Base-by-base conservation (phyloP, 1,140 invertebrate genomes). In the Drosophila prosaltans region DNA sequence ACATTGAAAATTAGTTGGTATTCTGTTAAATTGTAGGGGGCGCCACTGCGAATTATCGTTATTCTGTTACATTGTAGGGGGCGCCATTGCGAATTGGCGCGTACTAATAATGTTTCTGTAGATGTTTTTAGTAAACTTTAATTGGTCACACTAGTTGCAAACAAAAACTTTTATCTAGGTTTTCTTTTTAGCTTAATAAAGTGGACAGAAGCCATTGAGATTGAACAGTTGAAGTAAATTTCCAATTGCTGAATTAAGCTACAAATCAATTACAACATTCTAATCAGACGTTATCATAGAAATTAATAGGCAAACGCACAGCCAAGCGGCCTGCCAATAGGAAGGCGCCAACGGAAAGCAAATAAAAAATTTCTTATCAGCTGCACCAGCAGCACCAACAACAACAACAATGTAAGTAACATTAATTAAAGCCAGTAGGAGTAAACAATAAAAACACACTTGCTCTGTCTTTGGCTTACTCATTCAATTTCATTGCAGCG, bases 321-420 rank as follows among this genome's bases (percentile, higher is more conserved):
- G 21, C 24, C 8, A 39, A 10, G 7, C 11, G 10, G 9, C 39
- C 26, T 36, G 61, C 41, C 45, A 51, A 64, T 45, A 71, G 21
- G 57, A 68, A 58, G 64, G 41, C 43, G 30, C 48, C 36, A 66
- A 43, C 59, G 67, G 68, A 16, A 62, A 7, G 51, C 65, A 64
- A 45, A 67, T 61, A 66, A 64, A 57, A 61, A 78, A 55, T 62
- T 70, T 75, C 83, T 89, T 88, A 88, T 88, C 83, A 88, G 71
- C 41, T 28, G n/a, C 26, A 24, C 4, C 40, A 65, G 39, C 48
- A 58, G 9, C 64, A 65, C 64, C 51, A 82, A 76, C 54, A 76
- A 75, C 40, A 72, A 28, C 24, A 69, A 58, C 4, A 48, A 63
- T 24, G 66, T 71, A 65, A 78, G 58, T 41, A 72, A 73, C 57